Conservation (phyloP, 23 tunicate species). For the Trididemnum miniatum region DNA sequence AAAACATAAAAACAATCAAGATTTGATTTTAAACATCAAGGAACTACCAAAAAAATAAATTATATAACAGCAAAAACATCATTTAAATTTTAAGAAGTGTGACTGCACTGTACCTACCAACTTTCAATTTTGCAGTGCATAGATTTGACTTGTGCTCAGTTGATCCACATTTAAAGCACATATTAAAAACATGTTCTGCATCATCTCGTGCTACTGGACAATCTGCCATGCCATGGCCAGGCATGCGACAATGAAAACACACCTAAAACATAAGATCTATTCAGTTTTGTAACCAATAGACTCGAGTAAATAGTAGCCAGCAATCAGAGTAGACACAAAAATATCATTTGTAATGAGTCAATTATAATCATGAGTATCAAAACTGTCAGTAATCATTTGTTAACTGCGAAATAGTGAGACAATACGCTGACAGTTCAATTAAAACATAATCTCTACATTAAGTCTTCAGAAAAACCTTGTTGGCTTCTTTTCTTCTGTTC, state of each 20-base stretch:
- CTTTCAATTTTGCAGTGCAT: slow-evolving; percentile 63
- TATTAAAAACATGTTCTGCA: slow-evolving; percentile 60
- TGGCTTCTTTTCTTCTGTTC: slow-evolving; percentile 46
- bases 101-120: no score
- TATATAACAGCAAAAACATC: no score
- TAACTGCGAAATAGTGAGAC: no score
- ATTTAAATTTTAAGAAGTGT: no score
- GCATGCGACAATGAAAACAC: slow-evolving; percentile 95
- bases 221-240: slow-evolving; percentile 99
- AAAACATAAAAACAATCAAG: no score
- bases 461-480: slow-evolving; percentile 61
- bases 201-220: slow-evolving; percentile 80
- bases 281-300: no score
- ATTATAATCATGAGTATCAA: not conserved
- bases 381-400: no score
- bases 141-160: slow-evolving; percentile 72
- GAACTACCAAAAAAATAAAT: no score
- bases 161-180: slow-evolving; percentile 91
- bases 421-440: no score
- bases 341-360: not conserved
- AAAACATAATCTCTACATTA: no score
- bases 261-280: slow-evolving; percentile 34
- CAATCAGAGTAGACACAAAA: not conserved
- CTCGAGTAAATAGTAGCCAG: no score
- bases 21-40: no score